Percentiles rank a stretch among this genome's conserved stretches.
phyloP scores from a whole-genome alignment of 2,888 invertebrate genomes.

The Drosophila kanekoi region DNA sequence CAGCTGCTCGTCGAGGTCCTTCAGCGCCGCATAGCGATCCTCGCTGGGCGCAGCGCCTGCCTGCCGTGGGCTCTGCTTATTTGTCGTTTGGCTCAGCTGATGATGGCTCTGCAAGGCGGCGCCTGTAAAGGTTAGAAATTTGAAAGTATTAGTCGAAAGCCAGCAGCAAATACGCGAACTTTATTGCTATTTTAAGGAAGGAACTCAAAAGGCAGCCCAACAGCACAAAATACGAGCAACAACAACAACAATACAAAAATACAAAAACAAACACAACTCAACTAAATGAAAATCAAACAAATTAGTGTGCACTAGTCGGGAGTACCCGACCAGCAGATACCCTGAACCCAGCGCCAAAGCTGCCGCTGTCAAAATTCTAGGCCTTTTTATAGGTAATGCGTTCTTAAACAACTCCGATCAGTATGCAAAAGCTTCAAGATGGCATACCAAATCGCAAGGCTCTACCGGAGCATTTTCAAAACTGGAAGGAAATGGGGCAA shows the following conservation, averaged over 20 bases:
- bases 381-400: no score
- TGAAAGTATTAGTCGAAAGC: background rate
- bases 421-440: no score
- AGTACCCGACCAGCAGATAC: no score
- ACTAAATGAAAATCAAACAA: slow-evolving; percentile 8
- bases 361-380: no score
- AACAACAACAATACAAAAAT: slow-evolving; percentile 36
- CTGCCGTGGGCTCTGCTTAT: slow-evolving; percentile 36
- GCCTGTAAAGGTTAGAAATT: slow-evolving; percentile 62
- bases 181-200: background rate
- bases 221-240: slow-evolving; percentile 28
- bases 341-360: no score
- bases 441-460: no score
- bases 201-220: slow-evolving; percentile 30
- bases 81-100: slow-evolving; percentile 51
- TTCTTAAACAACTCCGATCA: no score
- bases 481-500: no score
- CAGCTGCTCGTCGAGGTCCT: slow-evolving; percentile 94
- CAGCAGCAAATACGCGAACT: no score
- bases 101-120: slow-evolving; percentile 80
- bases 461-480: no score
- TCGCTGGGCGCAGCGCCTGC: slow-evolving; percentile 86
- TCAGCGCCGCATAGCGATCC: slow-evolving; percentile 97
- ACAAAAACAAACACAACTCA: slow-evolving; percentile 23
- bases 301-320: background rate